Percentiles rank a stretch among this genome's conserved stretches.
phyloP scores from a whole-genome alignment of 2,888 invertebrate species.

The Kuschelorhynchus macadamiae region DNA sequence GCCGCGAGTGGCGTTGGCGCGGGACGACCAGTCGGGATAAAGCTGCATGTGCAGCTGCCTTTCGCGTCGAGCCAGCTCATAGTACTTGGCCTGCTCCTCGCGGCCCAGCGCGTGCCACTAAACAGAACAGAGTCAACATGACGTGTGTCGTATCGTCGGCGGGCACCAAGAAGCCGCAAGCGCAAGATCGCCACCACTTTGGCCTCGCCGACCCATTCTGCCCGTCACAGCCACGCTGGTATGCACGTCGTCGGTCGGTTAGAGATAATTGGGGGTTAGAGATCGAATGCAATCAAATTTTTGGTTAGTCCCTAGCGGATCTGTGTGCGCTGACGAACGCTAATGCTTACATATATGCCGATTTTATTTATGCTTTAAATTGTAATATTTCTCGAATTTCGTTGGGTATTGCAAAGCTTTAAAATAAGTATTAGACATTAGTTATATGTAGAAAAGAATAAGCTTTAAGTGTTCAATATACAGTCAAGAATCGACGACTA shows the following conservation, averaged over 20 bases:
- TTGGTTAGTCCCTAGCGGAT: conserved; percentile 52
- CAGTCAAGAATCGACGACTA: no score
- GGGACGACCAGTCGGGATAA: conserved; percentile 99
- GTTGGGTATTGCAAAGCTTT: conserved; percentile 13
- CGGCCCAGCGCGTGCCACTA: conserved; percentile 99
- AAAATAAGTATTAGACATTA: neutral
- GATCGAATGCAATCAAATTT: conserved; percentile 54
- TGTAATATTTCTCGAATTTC: neutral
- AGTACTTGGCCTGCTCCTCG: conserved; percentile 99
- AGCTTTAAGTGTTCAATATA: no score
- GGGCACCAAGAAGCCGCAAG: conserved; percentile 70
- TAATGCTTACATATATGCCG: no score
- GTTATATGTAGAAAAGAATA: no score
- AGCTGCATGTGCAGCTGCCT: conserved; percentile 99
- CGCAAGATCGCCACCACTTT: conserved; percentile 50
- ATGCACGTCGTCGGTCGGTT: conserved; percentile 57
- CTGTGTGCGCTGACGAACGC: conserved; percentile 40
- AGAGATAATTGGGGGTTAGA: conserved; percentile 47
- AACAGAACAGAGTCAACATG: conserved; percentile 58
- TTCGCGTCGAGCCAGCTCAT: conserved; percentile 99
- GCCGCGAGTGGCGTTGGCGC: conserved; percentile 99
- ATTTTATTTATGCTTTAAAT: no score
- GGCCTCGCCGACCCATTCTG: conserved; percentile 63
- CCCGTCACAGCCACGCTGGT: conserved; percentile 44
- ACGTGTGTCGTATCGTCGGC: conserved; percentile 38